Percentiles rank a stretch among this genome's conserved stretches.
These are phyloP conservation scores for Aythya baeri DNA, from an alignment of 2,113 vertebrate species.

Conservation along the genomic window DNA sequence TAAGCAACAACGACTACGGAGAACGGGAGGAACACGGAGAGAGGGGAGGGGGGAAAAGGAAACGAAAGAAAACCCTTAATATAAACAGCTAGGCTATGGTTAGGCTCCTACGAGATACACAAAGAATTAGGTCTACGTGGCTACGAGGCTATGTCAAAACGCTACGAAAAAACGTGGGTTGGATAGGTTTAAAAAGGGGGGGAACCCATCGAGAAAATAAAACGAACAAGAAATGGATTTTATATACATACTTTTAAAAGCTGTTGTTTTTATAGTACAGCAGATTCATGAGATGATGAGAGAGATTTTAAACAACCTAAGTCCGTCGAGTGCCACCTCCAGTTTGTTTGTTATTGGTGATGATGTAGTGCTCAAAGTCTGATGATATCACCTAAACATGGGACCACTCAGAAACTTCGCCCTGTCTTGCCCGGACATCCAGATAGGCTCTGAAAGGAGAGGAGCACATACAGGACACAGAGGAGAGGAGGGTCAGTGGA, in stretches of 20 bases:
- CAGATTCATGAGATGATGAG: slow-evolving; percentile 96
- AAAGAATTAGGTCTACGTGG: slow-evolving; percentile 77
- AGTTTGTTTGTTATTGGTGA: slow-evolving; percentile 61
- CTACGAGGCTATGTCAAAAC: slow-evolving; percentile 80
- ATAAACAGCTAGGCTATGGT: slow-evolving; percentile 79
- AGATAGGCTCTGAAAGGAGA: slow-evolving; percentile 85
- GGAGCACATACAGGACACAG: neutral
- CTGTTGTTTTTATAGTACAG: slow-evolving; percentile 92
- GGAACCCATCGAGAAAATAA: slow-evolving; percentile 79
- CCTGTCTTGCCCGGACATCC: slow-evolving; percentile 94
- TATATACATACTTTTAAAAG: slow-evolving; percentile 88
- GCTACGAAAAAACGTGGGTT: slow-evolving; percentile 74
- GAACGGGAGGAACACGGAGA: slow-evolving; percentile 5
- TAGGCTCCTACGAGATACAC: slow-evolving; percentile 79
- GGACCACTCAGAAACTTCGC: slow-evolving; percentile 94
- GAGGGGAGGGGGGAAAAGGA: neutral
- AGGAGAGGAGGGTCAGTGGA: neutral
- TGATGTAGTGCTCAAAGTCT: slow-evolving; percentile 90
- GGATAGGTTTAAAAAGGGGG: slow-evolving; percentile 73
- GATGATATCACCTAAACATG: slow-evolving; percentile 90
- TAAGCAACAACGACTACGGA: slow-evolving; percentile 75
- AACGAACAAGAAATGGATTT: slow-evolving; percentile 82
- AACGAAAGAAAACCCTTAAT: slow-evolving; percentile 77
- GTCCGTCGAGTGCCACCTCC: slow-evolving; percentile 85
- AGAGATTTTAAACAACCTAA: slow-evolving; percentile 78